A percentile compares a stretch with the other conserved stretches of the same genome.
Evolutionary conservation across 2,797 vertebrate species (phyloP).

Genomic region (Melanotaenia maccullochi): DNA sequence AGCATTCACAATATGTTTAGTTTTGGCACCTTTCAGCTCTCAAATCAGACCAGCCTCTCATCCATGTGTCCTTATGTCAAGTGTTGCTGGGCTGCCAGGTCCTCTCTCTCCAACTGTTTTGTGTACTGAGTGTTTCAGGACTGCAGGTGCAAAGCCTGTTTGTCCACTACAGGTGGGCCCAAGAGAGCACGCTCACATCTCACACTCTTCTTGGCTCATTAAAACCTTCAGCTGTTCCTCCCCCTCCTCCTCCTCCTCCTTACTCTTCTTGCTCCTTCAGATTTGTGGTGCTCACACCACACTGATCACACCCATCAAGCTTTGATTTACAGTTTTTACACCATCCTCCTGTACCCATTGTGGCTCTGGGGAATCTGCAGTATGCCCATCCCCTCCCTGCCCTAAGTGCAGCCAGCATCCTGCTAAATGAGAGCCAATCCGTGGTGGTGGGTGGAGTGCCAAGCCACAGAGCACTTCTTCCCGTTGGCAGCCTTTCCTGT

Average conservation of each 20-base stretch:
- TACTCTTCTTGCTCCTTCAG: conserved; percentile 4
- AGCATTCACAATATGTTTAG: conserved; percentile 16
- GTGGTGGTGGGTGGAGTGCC: conserved; percentile 74
- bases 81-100: conserved; percentile 57
- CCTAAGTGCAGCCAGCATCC: conserved; percentile 62
- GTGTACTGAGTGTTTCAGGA: conserved; percentile 59
- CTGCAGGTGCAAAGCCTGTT: conserved; percentile 70
- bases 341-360: conserved; percentile 57
- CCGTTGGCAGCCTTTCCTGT: conserved; percentile 71
- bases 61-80: conserved; percentile 61
- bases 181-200: conserved; percentile 52
- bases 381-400: conserved; percentile 57
- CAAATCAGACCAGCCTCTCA: conserved; percentile 55
- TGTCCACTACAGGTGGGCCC: conserved; percentile 71
- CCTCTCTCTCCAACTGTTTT: conserved; percentile 30
- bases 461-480: conserved; percentile 75
- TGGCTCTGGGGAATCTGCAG: conserved; percentile 65
- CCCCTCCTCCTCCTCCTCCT: conserved; percentile 17
- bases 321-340: conserved; percentile 77
- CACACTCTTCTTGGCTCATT: conserved; percentile 75
- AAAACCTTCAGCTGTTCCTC: conserved; percentile 76
- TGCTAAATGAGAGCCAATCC: conserved; percentile 79
- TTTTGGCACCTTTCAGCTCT: conserved; percentile 54
- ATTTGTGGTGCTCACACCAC: conserved; percentile 56
- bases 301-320: conserved; percentile 76